Conservation (phyloP, 2,797 vertebrate species). For the Eurystomus glaucurus region DNA sequence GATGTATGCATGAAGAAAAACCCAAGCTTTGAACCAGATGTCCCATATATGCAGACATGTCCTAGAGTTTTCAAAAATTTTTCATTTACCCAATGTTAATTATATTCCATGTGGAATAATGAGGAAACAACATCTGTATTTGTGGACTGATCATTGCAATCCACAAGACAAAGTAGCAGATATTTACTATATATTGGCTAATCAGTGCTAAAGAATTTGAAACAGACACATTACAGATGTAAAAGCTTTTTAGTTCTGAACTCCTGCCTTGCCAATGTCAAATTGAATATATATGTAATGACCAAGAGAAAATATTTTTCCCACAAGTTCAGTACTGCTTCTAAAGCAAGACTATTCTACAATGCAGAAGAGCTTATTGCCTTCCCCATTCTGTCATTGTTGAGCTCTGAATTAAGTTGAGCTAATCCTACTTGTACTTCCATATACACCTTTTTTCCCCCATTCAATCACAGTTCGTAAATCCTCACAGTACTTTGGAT, state of each 20-base stretch:
- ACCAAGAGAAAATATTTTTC: not conserved
- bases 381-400: not conserved
- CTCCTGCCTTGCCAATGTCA: not conserved
- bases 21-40: not conserved
- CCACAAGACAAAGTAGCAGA: fast-evolving
- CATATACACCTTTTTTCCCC: not conserved
- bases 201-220: not conserved
- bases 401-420: not conserved
- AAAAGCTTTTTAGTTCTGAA: not conserved
- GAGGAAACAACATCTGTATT: not conserved
- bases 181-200: not conserved
- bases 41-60: not conserved
- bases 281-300: not conserved
- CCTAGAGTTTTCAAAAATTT: not conserved
- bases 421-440: not conserved
- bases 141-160: not conserved
- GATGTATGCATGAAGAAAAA: not conserved
- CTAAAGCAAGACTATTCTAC: not conserved
- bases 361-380: not conserved
- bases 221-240: not conserved
- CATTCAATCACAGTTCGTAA: not conserved
- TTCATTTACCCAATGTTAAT: not conserved
- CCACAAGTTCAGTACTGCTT: not conserved
- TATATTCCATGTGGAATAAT: not conserved
- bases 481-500: not conserved